Conservation (phyloP, 2,888 invertebrate species). For the Dicycla oo region DNA sequence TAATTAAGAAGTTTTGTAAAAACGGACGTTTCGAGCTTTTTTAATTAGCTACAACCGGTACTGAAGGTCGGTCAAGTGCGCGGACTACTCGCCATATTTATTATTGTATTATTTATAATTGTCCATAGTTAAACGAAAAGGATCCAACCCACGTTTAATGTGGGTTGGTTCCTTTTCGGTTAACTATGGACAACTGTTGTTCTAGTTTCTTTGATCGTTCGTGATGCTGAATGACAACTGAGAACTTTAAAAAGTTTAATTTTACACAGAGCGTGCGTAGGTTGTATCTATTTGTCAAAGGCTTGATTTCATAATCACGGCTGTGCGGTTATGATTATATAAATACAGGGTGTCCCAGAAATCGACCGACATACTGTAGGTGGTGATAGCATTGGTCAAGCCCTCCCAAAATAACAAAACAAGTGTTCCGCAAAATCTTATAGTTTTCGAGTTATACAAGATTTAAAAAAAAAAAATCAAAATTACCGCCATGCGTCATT, state of each 20-base stretch:
- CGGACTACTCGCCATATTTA: slow-evolving; percentile 12
- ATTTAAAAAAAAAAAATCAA: too few species aligned
- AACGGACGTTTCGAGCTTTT: slow-evolving; percentile 23
- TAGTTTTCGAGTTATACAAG: too few species aligned
- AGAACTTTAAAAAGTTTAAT: slow-evolving; percentile 2
- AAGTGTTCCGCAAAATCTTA: too few species aligned
- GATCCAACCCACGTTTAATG: too few species aligned
- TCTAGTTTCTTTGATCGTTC: background rate
- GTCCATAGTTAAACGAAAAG: too few species aligned
- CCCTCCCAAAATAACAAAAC: too few species aligned
- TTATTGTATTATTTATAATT: slow-evolving; percentile 26
- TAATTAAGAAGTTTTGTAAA: slow-evolving; percentile 49
- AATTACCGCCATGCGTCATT: too few species aligned
- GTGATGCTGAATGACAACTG: background rate
- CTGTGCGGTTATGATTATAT: slow-evolving; percentile 22
- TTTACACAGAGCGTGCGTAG: background rate
- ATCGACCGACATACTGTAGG: too few species aligned
- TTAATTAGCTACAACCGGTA: slow-evolving; percentile 1
- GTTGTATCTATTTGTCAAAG: slow-evolving; percentile 1
- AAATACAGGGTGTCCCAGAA: too few species aligned
- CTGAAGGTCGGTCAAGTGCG: slow-evolving; percentile 43
- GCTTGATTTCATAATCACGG: slow-evolving; percentile 27
- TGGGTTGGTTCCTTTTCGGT: too few species aligned
- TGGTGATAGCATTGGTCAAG: too few species aligned
- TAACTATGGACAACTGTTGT: too few species aligned